Conservation (phyloP, 2,888 invertebrate species). For the Conchocele bisecta region DNA sequence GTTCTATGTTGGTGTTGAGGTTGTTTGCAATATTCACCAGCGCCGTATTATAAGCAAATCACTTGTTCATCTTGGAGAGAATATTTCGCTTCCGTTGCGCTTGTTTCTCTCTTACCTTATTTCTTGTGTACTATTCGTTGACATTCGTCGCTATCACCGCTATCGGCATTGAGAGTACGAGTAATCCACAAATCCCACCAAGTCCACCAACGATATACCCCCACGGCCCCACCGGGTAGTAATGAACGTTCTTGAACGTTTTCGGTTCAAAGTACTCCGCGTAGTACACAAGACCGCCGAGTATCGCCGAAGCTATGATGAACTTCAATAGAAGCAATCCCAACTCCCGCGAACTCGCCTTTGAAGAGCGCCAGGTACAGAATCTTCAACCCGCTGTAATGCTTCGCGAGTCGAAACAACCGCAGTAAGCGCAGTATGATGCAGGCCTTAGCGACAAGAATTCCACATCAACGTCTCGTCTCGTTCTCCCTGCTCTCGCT, state of each 20-base stretch:
- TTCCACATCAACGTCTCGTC: constrained; percentile 30
- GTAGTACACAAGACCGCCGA: constrained; percentile 74
- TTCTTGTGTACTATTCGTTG: constrained; percentile 62
- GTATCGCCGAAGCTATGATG: constrained; percentile 70
- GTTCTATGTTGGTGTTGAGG: no score
- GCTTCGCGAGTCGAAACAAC: constrained; percentile 53
- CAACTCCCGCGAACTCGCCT: constrained; percentile 71
- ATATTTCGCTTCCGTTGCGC: constrained; percentile 36
- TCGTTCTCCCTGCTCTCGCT: no score
- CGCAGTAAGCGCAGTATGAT: constrained; percentile 50
- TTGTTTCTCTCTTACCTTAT: constrained; percentile 55
- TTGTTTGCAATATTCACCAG: no score
- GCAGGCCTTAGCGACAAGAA: constrained; percentile 25
- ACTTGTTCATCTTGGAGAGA: no score
- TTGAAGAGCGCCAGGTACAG: constrained; percentile 71
- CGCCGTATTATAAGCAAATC: no score
- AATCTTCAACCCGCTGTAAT: constrained; percentile 65
- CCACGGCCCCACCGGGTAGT: constrained; percentile 55
- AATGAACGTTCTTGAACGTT: constrained; percentile 75
- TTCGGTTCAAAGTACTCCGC: constrained; percentile 68
- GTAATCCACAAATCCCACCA: constrained; percentile 66
- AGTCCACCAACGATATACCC: constrained; percentile 66
- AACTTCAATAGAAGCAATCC: constrained; percentile 71
- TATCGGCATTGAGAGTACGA: constrained; percentile 70
- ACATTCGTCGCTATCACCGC: constrained; percentile 75